These are phyloP conservation scores for Macrotis lagotis DNA, from an alignment of 2,113 vertebrate genomes.

Conservation along the genomic window DNA sequence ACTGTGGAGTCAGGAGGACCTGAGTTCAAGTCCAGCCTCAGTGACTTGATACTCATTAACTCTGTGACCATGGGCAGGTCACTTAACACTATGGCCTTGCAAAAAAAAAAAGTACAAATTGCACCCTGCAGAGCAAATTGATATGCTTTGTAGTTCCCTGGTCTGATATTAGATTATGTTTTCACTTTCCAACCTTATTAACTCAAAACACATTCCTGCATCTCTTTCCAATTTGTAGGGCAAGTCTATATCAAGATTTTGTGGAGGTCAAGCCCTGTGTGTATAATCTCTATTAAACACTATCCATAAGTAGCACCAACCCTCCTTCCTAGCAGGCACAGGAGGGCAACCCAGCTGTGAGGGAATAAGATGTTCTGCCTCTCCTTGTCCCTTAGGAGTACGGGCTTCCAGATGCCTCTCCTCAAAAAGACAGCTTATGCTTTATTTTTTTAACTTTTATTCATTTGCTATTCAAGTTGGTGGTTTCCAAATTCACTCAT, in stretches of 20 bases:
- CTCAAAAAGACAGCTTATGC: background rate
- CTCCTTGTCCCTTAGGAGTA: background rate
- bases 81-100: no score
- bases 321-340: background rate
- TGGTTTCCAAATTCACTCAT: background rate
- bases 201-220: background rate
- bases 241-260: background rate
- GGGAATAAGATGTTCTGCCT: background rate
- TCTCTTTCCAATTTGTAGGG: background rate
- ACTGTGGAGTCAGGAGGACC: no score
- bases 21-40: no score
- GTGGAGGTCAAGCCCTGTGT: background rate
- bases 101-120: background rate
- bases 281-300: background rate
- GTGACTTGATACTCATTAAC: no score
- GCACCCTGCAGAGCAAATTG: background rate
- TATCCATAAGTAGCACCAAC: background rate
- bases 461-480: conserved; percentile 18
- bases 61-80: no score
- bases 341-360: background rate
- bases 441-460: conserved; percentile 34
- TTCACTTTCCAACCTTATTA: background rate
- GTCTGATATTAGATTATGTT: background rate
- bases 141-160: background rate
- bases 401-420: background rate